phyloP scores from a whole-genome alignment of 2,888 invertebrate genomes.

The Candidula unifasciata region DNA sequence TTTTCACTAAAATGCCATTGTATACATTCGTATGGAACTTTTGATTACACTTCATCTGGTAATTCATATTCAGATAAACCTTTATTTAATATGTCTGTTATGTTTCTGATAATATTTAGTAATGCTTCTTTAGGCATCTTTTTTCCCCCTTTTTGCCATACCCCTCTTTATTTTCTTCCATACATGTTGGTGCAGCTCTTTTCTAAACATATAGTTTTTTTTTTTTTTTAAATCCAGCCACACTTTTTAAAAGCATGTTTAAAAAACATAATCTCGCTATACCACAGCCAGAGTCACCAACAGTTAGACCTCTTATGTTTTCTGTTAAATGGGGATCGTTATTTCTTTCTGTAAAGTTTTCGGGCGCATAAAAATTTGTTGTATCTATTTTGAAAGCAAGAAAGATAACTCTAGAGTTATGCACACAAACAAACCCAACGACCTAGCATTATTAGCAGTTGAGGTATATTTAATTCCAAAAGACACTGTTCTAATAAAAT shows the following conservation, averaged over 20 bases:
- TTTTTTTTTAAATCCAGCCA: not conserved
- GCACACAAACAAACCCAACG: too few relatives aligned
- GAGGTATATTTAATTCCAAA: too few relatives aligned
- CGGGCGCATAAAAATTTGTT: too few relatives aligned
- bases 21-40: not conserved
- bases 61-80: not conserved
- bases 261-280: not conserved
- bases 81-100: not conserved
- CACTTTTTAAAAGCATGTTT: not conserved
- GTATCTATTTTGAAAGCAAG: too few relatives aligned
- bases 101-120: not conserved
- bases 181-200: not conserved
- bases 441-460: too few relatives aligned
- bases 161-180: not conserved
- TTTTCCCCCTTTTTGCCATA: too few relatives aligned
- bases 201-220: conserved; percentile 1
- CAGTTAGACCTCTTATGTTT: not conserved
- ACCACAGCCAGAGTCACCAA: conserved; percentile 4
- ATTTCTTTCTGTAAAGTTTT: not conserved
- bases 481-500: too few relatives aligned
- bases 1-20: too few relatives aligned
- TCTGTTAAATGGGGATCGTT: not conserved
- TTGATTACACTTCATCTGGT: not conserved
- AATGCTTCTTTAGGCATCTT: too few relatives aligned
- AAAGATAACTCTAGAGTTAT: too few relatives aligned